Evolutionary conservation across 2,113 vertebrate species (phyloP).

Genomic region (Raja brachyura): DNA sequence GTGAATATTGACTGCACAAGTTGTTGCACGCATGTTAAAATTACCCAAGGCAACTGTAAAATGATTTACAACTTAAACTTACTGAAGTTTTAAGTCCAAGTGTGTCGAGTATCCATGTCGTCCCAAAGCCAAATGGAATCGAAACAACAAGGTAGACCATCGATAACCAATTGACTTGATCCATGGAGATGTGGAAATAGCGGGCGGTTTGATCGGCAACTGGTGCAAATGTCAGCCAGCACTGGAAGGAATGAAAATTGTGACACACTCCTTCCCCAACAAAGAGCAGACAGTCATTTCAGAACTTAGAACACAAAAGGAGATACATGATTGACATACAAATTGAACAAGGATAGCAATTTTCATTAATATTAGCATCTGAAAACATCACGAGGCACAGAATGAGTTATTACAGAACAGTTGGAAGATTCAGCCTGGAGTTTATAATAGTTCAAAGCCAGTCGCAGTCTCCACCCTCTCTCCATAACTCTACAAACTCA

Average conservation of each 20-base stretch:
- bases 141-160: conserved; percentile 77
- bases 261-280: not conserved
- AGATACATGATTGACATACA: not conserved
- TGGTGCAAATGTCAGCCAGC: conserved; percentile 89
- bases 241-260: conserved; percentile 51
- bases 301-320: not conserved
- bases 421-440: not conserved
- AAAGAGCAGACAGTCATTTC: not conserved
- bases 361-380: not conserved
- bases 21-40: not conserved
- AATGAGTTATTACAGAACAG: not conserved
- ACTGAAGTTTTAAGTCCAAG: conserved; percentile 74
- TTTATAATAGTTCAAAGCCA: not conserved
- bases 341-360: not conserved
- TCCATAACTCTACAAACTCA: too few species aligned
- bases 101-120: conserved; percentile 83
- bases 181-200: conserved; percentile 57
- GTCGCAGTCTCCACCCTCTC: too few species aligned
- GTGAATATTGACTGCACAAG: not conserved
- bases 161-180: conserved; percentile 75
- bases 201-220: conserved; percentile 69
- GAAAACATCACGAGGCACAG: not conserved
- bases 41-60: too few species aligned
- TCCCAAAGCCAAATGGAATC: conserved; percentile 68
- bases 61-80: conserved; percentile 44